phyloP scores from a whole-genome alignment of 1,140 invertebrate genomes.

The Manduca sexta region DNA sequence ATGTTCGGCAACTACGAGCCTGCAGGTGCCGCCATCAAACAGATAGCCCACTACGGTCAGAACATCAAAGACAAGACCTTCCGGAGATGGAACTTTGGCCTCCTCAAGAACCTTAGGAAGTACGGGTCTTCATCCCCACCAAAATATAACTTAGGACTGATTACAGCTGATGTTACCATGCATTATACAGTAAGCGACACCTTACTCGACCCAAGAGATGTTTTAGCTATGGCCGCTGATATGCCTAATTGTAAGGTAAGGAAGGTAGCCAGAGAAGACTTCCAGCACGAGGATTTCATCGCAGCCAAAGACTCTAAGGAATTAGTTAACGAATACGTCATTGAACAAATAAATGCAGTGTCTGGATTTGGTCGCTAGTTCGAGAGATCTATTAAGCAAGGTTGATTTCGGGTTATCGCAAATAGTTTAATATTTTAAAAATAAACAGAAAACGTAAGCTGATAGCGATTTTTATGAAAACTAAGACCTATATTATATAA shows the following conservation, averaged over 20 bases:
- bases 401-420: no score
- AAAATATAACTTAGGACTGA: slow-evolving; percentile 31
- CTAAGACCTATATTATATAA: no score
- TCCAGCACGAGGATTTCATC: slow-evolving; percentile 42
- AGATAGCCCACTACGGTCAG: slow-evolving; percentile 52
- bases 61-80: slow-evolving; percentile 47
- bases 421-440: no score
- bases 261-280: slow-evolving; percentile 35
- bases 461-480: no score
- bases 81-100: slow-evolving; percentile 38
- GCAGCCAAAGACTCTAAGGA: slow-evolving; percentile 33
- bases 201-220: slow-evolving; percentile 44
- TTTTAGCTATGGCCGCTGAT: slow-evolving; percentile 42
- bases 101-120: slow-evolving; percentile 18
- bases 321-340: slow-evolving; percentile 41
- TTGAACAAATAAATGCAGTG: slow-evolving; percentile 20
- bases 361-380: neutral
- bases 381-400: no score
- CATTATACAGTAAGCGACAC: slow-evolving; percentile 48
- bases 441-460: no score
- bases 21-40: slow-evolving; percentile 42
- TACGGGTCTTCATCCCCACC: slow-evolving; percentile 38
- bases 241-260: slow-evolving; percentile 36
- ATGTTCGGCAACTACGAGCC: slow-evolving; percentile 7
- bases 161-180: slow-evolving; percentile 39